Conservation (phyloP, 2,113 vertebrate species). For the Alexandromys fortis region DNA sequence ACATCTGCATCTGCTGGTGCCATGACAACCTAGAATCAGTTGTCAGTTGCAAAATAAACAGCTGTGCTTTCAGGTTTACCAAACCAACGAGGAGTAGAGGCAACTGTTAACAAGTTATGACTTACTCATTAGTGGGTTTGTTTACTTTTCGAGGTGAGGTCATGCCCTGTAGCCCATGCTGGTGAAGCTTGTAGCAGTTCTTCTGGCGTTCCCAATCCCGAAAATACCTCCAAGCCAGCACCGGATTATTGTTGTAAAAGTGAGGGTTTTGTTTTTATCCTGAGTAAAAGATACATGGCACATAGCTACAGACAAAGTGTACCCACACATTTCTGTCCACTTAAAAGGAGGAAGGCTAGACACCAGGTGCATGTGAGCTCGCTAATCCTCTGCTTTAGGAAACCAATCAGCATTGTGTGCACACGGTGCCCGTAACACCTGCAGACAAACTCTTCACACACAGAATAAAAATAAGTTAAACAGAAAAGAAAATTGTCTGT, state of each 20-base stretch:
- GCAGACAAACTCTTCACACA: not conserved
- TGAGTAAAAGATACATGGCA: not conserved
- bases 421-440: not conserved
- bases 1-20: not conserved
- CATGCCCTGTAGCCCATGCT: not conserved
- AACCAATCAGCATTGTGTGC: not conserved
- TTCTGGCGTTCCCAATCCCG: no score
- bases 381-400: conserved; percentile 26
- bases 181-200: no score
- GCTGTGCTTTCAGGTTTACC: not conserved
- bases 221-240: not conserved
- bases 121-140: not conserved
- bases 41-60: not conserved
- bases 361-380: not conserved
- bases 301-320: not conserved
- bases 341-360: conserved; percentile 47
- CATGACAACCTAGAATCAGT: conserved; percentile 5
- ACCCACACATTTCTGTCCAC: not conserved
- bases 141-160: not conserved
- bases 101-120: not conserved
- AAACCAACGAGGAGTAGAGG: not conserved
- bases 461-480: not conserved
- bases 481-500: not conserved
- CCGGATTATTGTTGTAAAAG: conserved; percentile 12
- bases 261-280: not conserved